Conservation (phyloP, 2,113 vertebrate genomes). For the Grantiella picta region DNA sequence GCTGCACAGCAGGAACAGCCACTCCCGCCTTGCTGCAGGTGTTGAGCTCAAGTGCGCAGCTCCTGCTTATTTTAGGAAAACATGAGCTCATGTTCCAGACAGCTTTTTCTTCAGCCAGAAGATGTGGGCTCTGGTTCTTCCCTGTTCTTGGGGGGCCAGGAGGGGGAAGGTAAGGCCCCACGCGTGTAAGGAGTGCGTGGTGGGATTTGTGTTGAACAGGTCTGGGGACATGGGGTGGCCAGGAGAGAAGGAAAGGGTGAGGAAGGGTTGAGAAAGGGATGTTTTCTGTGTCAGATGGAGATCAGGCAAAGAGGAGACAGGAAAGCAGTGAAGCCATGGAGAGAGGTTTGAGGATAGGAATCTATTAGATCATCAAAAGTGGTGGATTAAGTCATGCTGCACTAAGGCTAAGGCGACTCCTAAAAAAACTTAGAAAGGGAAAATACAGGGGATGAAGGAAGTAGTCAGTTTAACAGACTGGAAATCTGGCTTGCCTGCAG, state of each 20-base stretch:
- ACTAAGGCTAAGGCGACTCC: not conserved
- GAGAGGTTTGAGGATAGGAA: not conserved
- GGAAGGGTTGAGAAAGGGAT: not conserved
- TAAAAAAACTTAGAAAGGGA: not conserved
- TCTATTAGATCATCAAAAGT: not conserved
- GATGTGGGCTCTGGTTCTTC: not conserved
- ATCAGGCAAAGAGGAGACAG: not conserved
- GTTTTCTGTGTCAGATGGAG: not conserved
- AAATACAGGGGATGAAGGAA: not conserved
- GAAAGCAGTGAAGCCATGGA: not conserved
- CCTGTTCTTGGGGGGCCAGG: not conserved
- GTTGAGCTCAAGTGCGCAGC: conserved; percentile 21
- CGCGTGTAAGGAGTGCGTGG: not conserved
- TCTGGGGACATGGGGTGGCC: fast-evolving
- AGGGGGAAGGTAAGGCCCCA: not conserved
- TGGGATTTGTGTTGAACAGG: not conserved
- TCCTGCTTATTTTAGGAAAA: conserved; percentile 61
- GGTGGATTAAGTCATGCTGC: not conserved
- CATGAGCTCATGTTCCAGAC: conserved; percentile 31
- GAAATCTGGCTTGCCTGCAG: not conserved
- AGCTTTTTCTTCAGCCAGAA: not conserved
- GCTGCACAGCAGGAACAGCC: not conserved
- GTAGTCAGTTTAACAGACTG: not conserved
- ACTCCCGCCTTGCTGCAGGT: conserved; percentile 60
- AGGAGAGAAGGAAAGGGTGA: not conserved